Base-by-base conservation (phyloP, 2,113 vertebrate species). In the Colossoma macropomum region DNA sequence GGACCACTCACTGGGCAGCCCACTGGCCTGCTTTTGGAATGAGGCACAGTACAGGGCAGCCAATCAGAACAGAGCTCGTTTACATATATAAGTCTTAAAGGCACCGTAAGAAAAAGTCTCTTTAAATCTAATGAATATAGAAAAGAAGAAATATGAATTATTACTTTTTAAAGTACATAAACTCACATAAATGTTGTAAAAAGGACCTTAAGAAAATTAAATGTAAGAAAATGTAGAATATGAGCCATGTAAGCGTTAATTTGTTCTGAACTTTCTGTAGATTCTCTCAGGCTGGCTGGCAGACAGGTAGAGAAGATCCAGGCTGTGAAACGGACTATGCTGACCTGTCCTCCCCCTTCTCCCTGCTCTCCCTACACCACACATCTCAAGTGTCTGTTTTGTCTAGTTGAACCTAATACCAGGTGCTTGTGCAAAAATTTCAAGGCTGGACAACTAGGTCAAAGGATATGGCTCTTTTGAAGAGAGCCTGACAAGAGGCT, bases 371-470 rank as follows among this genome's bases (percentile, higher is more conserved):
- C 87, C 88, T 83, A 86, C 82, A 62, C 45, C 86, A 88, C 92
- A 90, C 94, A 93, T 96, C 93, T 96, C 90, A 90, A 97, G 95
- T 96, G 93, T 95, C 94, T 98, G 94, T 96, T 98, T 97, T 97
- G 95, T 97, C 96, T 97, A 95, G 88, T 91, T 89, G 88, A 85
- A 91, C 90, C 91, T 96, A 87, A 27, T 66, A 90, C 84, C 91
- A 90, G 88, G 90, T 94, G 92, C 94, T 94, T 93, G 89, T 92
- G 93, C 87, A 68, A 94, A 91, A 93, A 94, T 85, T 92, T 91
- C 93, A 93, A 91, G 92, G 95, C 94, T 95, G 91, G 92, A 95
- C 93, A 91, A 92, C 89, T 90, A 90, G 91, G 93, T 97, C 94
- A 95, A 95, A 96, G 93, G 94, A 95, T 95, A 94, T 94, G 92